Conservation (phyloP, 2,113 vertebrate genomes). For the Pogonocichla stellata region DNA sequence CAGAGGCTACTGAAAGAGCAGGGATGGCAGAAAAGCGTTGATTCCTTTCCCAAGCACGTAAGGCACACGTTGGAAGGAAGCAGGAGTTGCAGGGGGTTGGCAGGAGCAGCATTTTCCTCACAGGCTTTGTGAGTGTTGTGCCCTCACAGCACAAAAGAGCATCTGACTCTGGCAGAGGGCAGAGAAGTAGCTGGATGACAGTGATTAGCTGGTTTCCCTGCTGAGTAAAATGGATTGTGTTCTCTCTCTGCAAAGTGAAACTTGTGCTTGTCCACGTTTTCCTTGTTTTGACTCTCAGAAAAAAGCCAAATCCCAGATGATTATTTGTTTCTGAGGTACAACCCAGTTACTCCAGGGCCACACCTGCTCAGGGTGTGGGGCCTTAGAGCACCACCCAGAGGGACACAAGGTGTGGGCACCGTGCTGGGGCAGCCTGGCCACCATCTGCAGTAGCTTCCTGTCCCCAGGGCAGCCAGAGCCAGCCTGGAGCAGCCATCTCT, state of each 20-base stretch:
- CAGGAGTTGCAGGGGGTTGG: background rate
- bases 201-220: background rate
- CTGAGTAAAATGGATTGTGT: background rate
- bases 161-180: background rate
- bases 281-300: background rate
- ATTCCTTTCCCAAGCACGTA: background rate
- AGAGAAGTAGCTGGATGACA: background rate
- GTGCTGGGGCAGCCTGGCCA: background rate
- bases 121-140: background rate
- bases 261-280: background rate
- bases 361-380: background rate
- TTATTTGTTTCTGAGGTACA: background rate
- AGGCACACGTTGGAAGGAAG: background rate
- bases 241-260: background rate
- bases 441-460: background rate
- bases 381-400: background rate
- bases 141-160: background rate
- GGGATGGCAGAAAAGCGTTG: rapidly evolving
- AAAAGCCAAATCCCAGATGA: rapidly evolving
- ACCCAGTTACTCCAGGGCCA: background rate
- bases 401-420: background rate
- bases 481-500: background rate
- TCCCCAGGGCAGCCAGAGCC: background rate
- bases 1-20: background rate
- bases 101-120: background rate